Evolutionary conservation across 2,888 invertebrate genomes (phyloP).

Genomic region (Tipula unca): DNA sequence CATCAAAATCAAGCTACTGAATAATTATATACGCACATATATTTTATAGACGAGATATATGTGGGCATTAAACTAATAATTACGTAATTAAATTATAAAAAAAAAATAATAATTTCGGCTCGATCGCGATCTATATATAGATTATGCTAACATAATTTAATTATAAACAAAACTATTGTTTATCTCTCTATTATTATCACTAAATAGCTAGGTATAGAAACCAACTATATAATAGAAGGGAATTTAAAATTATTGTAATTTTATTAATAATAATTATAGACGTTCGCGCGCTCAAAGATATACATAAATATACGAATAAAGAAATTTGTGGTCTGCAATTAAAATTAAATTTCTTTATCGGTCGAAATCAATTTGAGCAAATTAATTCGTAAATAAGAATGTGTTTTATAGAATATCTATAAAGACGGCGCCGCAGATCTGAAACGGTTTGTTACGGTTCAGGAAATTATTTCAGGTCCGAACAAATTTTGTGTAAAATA

Average conservation of each 20-base stretch:
- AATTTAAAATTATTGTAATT: background rate
- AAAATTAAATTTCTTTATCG: background rate
- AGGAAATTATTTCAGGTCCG: no score
- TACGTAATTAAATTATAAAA: background rate
- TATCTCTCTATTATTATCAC: background rate
- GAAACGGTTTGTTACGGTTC: background rate
- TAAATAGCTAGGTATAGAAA: background rate
- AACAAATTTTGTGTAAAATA: no score
- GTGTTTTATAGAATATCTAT: no score
- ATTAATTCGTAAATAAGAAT: background rate
- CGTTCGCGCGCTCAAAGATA: background rate
- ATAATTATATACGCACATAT: background rate
- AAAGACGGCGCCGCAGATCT: background rate
- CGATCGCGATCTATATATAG: background rate
- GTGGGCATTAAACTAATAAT: background rate
- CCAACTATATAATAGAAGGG: background rate
- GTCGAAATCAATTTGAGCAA: background rate
- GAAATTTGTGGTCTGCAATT: background rate
- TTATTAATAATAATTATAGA: background rate
- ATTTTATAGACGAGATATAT: background rate
- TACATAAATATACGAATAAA: background rate
- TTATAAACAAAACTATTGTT: background rate
- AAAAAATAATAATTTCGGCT: background rate
- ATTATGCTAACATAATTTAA: background rate
- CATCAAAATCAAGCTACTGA: background rate